Evolutionary conservation across 2,888 invertebrate genomes (phyloP).

Genomic region (Standfussiana lucernea): DNA sequence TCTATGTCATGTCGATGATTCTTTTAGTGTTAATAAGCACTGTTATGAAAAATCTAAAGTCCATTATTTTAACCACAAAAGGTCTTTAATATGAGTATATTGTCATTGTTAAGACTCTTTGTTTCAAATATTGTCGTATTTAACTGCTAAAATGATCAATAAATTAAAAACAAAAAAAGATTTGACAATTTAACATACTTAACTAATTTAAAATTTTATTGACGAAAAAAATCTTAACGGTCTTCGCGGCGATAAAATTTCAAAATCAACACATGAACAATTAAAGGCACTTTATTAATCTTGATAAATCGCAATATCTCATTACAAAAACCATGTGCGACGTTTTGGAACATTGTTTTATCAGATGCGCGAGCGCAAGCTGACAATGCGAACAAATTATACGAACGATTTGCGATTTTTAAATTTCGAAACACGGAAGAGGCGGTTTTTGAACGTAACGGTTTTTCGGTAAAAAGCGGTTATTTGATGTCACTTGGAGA

Average conservation of each 20-base stretch:
- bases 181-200: not conserved
- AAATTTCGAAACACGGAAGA: constrained; percentile 73
- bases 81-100: too few species aligned
- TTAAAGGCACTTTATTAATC: constrained; percentile 61
- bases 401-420: constrained; percentile 68
- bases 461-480: constrained; percentile 47
- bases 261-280: constrained; percentile 61
- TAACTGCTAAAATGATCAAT: not conserved
- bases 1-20: too few species aligned
- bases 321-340: constrained; percentile 64
- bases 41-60: not conserved
- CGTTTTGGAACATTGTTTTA: constrained; percentile 67
- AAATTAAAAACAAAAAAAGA: too few species aligned
- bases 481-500: constrained; percentile 39
- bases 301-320: constrained; percentile 65
- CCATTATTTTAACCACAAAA: not conserved
- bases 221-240: not conserved
- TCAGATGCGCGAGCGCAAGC: constrained; percentile 76
- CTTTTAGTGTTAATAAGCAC: too few species aligned
- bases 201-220: not conserved
- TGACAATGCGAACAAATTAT: constrained; percentile 78
- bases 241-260: constrained; percentile 34
- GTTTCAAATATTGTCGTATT: not conserved
- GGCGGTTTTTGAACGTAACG: constrained; percentile 69
- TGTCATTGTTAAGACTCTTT: not conserved